Base-by-base conservation (phyloP, 2,797 vertebrate genomes). In the Morelia viridis region DNA sequence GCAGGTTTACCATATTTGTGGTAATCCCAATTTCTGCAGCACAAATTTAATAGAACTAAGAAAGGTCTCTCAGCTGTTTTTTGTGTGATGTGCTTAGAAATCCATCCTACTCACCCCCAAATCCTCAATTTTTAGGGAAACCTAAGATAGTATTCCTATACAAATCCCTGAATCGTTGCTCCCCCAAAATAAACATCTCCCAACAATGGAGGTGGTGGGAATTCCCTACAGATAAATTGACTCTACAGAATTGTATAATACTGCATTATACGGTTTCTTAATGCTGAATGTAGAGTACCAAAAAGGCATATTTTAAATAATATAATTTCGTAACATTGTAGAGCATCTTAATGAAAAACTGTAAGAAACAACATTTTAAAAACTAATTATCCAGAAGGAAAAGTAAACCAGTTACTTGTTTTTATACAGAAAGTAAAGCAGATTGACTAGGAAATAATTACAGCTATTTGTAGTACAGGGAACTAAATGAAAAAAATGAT, bases 401-500 rank as follows among this genome's bases (percentile, higher is more conserved):
- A 94, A 92, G 68, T 94, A 91, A 92, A 87, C 89, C 85, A 84
- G 91, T 94, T 94, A 91, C 13, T 53, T 58, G 11, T 94, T 68
- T 35, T 26, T 85, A 26, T 87, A 35, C 41, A 53, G 90, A 22
- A 41, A 87, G 8, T 80, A 91, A 85, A 93, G 24, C 95, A 90
- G 93, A 57, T 35, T 89, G 93, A 92, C 90, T 94, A 89, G 92
- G 94, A 96, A 96, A 94, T n/a, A 22, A 88, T 95, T 88, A 10
- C 35, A 83, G 93, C 87, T 90, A 87, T 92, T 96, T 94, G 41
- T 93, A 92, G 86, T 90, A 71, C 3, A 11, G 87, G 88, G 50
- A 93, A 76, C 53, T 89, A 86, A 93, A 87, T 90, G 71, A 80
- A 89, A 93, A 93, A 93, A 94, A 95, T 88, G 91, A 31, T 87